phyloP scores from a whole-genome alignment of 2,888 invertebrate genomes.

The Drosophila atripex region DNA sequence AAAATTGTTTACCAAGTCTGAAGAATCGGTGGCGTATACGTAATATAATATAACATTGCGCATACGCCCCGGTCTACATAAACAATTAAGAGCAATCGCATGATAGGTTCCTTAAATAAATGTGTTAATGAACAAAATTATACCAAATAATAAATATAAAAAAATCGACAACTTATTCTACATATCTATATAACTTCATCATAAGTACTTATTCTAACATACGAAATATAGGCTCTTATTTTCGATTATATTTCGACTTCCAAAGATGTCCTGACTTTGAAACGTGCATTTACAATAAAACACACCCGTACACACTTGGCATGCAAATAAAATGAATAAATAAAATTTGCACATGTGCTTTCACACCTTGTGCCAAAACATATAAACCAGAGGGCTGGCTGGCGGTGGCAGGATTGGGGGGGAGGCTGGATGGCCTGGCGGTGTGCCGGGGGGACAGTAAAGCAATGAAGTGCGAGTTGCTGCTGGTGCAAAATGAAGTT shows the following conservation, averaged over 20 bases:
- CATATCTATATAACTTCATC: neutral
- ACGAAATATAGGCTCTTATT: too few species aligned
- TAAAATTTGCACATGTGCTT: slow-evolving; percentile 77
- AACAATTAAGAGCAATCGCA: too few species aligned
- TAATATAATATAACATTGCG: neutral
- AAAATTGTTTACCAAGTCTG: too few species aligned
- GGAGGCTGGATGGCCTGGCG: neutral
- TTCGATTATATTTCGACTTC: neutral
- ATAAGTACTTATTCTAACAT: too few species aligned
- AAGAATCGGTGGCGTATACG: neutral
- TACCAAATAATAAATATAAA: neutral
- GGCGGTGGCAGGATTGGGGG: neutral
- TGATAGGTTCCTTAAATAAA: neutral
- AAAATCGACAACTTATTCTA: neutral
- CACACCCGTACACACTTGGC: slow-evolving; percentile 45
- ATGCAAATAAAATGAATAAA: slow-evolving; percentile 80
- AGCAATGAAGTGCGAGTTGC: slow-evolving; percentile 41
- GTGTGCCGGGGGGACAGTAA: slow-evolving; percentile 1
- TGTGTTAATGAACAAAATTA: neutral
- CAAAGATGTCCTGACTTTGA: neutral
- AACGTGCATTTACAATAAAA: slow-evolving; percentile 33
- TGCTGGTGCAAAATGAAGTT: slow-evolving; percentile 65
- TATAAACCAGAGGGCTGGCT: slow-evolving; percentile 52
- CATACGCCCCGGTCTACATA: neutral
- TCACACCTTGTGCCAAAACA: slow-evolving; percentile 74